A percentile compares a stretch with the other conserved stretches of the same genome.
phyloP scores from a whole-genome alignment of 2,797 vertebrate species.

The Margarornis squamiger region DNA sequence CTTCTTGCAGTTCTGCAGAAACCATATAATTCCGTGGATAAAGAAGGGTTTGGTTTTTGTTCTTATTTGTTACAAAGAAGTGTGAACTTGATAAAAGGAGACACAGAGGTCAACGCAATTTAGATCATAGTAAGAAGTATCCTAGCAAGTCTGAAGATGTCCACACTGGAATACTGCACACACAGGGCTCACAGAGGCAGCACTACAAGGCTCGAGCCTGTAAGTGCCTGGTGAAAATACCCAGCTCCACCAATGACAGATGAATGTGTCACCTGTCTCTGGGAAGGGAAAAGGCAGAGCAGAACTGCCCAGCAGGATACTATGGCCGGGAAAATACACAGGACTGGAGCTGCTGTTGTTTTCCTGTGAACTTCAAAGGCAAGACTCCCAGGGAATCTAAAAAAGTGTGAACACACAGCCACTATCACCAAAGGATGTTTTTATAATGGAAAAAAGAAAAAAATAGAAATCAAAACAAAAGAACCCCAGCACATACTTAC shows the following conservation, averaged over 20 bases:
- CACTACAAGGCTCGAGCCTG: neutral
- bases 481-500: neutral
- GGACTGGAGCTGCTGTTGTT: accelerated
- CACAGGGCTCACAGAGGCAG: neutral
- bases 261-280: neutral
- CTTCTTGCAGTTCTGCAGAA: neutral
- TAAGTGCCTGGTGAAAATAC: neutral
- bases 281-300: neutral
- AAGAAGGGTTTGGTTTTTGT: neutral
- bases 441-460: neutral
- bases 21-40: neutral
- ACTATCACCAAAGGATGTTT: neutral
- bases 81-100: neutral
- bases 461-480: neutral
- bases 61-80: neutral
- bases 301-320: neutral
- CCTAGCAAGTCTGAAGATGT: neutral
- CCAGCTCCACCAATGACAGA: neutral
- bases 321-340: neutral
- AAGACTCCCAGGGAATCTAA: neutral
- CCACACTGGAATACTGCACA: neutral
- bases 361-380: neutral
- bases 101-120: neutral
- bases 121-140: neutral
- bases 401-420: neutral